Base-by-base conservation (phyloP, 2,888 invertebrate genomes). In the Aphelenchoides bicaudatus region DNA sequence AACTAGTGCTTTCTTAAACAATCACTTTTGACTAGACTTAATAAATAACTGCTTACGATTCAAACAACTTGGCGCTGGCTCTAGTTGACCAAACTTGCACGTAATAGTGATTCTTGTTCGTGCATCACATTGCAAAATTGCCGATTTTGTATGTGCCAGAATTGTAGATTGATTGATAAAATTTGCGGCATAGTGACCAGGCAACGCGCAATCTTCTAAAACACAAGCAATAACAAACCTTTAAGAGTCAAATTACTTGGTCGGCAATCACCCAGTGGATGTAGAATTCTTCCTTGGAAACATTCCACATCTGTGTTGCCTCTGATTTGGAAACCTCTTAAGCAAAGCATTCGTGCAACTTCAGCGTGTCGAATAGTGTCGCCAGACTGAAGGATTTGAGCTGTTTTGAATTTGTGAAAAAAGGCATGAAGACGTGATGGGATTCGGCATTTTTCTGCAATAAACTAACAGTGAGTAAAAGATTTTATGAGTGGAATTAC, bases 401-500 rank as follows among this genome's bases (percentile, higher is more conserved):
- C 66, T 30, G 65, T 59, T 16, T 56, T 55, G 21, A 63, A 43
- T 56, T 66, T 69, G 34, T 59, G 30, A 49, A 60, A 78, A 46
- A 76, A 78, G 16, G 74, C 66, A 49, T 79, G 73, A 3, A 73
- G 65, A 19, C 75, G 64, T 1, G 68, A 63, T 1, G 78, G 78
- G 8, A 78, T 59, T 6, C 60, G 56, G 49, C 78, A 78, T 0
- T 67, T 63, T 43, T 43, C 43, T n/a, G 43, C 43, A 6, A 6
- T 8, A 13, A 34, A 34, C 13, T 13, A 34, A 13, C 34, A 16
- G 13, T 34, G 13, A 13, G 13, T 43, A 6, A 6, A 6, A 43
- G 10, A n/a, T 10, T 16, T 13, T 1, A 13, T 31, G 23, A 59
- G 58, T n/a, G n/a, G n/a, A n/a, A 61, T 58, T 78, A 89, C 86